These are phyloP conservation scores for Drosophila mauritiana DNA, from an alignment of 1,140 invertebrate genomes.

Conservation along the genomic window DNA sequence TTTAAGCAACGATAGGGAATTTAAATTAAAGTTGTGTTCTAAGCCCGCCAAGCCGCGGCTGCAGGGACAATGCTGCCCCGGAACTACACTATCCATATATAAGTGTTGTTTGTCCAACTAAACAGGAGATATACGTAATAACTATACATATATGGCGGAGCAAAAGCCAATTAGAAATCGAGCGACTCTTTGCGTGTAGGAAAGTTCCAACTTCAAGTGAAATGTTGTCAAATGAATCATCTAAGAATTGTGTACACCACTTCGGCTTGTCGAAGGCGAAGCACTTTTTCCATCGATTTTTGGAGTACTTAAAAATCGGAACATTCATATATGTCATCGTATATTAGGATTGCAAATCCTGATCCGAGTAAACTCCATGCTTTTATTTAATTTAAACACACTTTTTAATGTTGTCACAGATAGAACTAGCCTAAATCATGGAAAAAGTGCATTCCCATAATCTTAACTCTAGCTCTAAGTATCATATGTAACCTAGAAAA, in stretches of 20 bases:
- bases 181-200: slow-evolving; percentile 9
- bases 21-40: slow-evolving; percentile 52
- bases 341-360: too few species aligned
- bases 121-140: slow-evolving; percentile 55
- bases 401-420: not conserved
- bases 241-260: slow-evolving; percentile 13
- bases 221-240: slow-evolving; percentile 20
- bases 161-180: not conserved
- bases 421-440: slow-evolving; percentile 4
- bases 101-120: slow-evolving; percentile 52
- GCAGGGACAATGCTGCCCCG: slow-evolving; percentile 27
- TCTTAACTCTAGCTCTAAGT: slow-evolving; percentile 26
- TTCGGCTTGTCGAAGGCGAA: slow-evolving; percentile 38
- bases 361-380: too few species aligned
- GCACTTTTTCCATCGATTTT: slow-evolving; percentile 22
- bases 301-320: too few species aligned
- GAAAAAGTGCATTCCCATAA: slow-evolving; percentile 37
- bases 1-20: slow-evolving; percentile 61
- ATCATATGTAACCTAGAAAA: slow-evolving; percentile 43
- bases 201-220: slow-evolving; percentile 11
- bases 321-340: too few species aligned
- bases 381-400: too few species aligned
- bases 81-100: slow-evolving; percentile 49
- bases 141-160: slow-evolving; percentile 28
- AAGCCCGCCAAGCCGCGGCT: slow-evolving; percentile 11